A percentile compares a stretch with the other conserved stretches of the same genome.
Evolutionary conservation across 2,797 vertebrate species (phyloP).

Genomic region (Enteromius afrohamiltoni): DNA sequence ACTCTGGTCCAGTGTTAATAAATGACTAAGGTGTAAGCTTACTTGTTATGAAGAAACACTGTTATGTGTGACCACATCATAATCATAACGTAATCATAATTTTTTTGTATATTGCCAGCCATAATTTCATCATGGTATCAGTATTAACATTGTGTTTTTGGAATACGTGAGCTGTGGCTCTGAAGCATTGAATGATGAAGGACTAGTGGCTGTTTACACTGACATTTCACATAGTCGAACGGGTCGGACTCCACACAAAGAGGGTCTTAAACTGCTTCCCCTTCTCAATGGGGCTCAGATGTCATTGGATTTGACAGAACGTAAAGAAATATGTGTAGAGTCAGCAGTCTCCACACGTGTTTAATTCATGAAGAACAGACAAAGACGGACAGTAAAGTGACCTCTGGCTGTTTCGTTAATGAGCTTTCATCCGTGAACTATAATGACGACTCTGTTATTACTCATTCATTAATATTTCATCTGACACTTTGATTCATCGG

Average conservation of each 20-base stretch:
- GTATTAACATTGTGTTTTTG: background rate
- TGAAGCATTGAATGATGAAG: background rate
- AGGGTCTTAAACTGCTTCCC: constrained; percentile 59
- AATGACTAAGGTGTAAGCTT: background rate
- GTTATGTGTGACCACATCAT: background rate
- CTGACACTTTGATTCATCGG: background rate
- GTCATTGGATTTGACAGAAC: constrained; percentile 66
- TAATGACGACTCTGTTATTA: background rate
- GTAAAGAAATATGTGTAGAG: constrained; percentile 71
- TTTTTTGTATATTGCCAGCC: background rate
- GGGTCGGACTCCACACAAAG: constrained; percentile 54
- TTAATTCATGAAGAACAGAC: background rate
- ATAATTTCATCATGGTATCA: background rate
- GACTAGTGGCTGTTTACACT: constrained; percentile 46
- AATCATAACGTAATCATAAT: background rate
- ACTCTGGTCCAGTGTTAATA: background rate
- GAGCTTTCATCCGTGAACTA: constrained; percentile 13
- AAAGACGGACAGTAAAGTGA: background rate
- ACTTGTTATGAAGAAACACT: background rate
- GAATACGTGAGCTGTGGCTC: background rate
- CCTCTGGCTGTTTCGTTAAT: background rate
- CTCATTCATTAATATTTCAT: background rate
- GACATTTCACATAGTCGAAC: constrained; percentile 57
- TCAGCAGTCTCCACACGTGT: constrained; percentile 62
- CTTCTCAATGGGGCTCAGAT: constrained; percentile 63